Base-by-base conservation (phyloP, 2,113 vertebrate species). In the Oxyruncus cristatus region DNA sequence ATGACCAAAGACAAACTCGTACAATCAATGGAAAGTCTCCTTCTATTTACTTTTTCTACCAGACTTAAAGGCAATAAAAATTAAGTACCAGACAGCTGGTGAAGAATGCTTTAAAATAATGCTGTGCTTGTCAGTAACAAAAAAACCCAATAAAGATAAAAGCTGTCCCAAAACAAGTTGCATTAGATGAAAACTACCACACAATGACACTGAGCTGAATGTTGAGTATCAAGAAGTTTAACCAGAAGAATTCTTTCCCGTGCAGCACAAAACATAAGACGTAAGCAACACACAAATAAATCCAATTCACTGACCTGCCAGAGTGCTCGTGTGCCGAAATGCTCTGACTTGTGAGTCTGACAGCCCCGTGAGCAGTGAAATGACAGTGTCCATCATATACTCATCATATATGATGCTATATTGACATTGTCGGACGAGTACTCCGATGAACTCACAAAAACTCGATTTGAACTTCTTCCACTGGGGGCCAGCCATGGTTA, bases 341-440 rank as follows among this genome's bases (percentile, higher is more conserved):
- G 99, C 99, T 98, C 99, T 98, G 97, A 99, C 99, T 97, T 99
- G 99, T 8, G 99, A 99, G 97, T 99, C 99, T 21, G 99, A 99
- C 70, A 99, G 98, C 97, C 99, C 99, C 50, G 99, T 99, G 59
- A 99, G 99, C 92, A 99, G 99, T 52, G 99, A 99, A 97, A 99
- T 99, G 91, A 99, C 98, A 9, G 99, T 99, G 91, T 99, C 99
- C 99, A 99, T 99, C 99, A 99, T 99, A 96, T 99, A 99, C 53
- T 99, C 99, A 97, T 99, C 99, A 96, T 99, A 99, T 98, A 99
- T 99, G 98, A 99, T 99, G 98, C 99, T 99, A 96, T 99, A 99
- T 56, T 99, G 99, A 98, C 99, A 99, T 71, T 99, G 99, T 85
- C 99, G 98, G 90, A 99, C 99, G 49, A 99, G 98, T 28, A 99